Percentiles rank a stretch among this genome's conserved stretches.
Evolutionary conservation across 2,797 vertebrate genomes (phyloP).

Genomic region (Petrocephalus schoutedeni): DNA sequence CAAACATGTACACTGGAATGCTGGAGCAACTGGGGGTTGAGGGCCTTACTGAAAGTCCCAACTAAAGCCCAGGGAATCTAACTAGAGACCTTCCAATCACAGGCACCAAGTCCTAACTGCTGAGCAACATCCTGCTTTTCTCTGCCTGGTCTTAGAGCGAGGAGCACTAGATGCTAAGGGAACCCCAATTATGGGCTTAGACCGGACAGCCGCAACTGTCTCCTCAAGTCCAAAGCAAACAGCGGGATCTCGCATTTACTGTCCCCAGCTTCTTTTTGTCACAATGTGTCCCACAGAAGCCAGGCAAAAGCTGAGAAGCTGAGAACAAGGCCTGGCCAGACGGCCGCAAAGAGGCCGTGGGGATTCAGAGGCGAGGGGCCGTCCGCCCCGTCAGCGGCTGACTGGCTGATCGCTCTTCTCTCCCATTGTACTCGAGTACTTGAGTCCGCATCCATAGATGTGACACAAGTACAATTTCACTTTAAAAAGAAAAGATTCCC

Average conservation of each 20-base stretch:
- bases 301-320: not conserved
- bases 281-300: not conserved
- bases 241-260: not conserved
- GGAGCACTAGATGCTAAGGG: not conserved
- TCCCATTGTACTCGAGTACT: not conserved
- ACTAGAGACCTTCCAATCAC: not conserved
- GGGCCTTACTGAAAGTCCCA: not conserved
- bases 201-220: not conserved
- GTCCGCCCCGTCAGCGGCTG: not conserved
- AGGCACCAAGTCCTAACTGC: not conserved
- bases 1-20: no score
- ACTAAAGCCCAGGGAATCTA: not conserved
- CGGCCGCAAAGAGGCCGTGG: not conserved
- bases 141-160: not conserved
- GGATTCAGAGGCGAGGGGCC: not conserved
- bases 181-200: not conserved
- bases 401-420: not conserved
- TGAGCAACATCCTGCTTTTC: not conserved
- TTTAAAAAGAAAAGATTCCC: not conserved
- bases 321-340: not conserved
- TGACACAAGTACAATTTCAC: not conserved
- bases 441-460: not conserved
- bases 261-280: not conserved
- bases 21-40: no score
- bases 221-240: not conserved